Conservation (phyloP, 2,113 vertebrate genomes). For the Microcebus griseorufus region DNA sequence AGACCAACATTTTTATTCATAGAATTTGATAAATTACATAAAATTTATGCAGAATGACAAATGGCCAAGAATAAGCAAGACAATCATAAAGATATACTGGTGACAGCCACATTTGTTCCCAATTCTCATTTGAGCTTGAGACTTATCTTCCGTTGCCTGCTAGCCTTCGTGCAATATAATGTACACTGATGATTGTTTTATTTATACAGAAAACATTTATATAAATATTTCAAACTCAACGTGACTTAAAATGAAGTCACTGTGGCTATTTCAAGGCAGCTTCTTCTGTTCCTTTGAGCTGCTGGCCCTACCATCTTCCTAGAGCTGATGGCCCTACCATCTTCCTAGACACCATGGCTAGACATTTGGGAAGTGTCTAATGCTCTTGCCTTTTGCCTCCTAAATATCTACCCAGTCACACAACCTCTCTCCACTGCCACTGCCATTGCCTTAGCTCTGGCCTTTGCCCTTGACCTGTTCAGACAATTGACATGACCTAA, state of each 20-base stretch:
- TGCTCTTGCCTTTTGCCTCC: background rate
- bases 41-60: background rate
- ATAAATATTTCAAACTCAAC: background rate
- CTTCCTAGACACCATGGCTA: background rate
- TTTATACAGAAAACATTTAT: background rate
- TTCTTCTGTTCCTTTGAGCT: background rate
- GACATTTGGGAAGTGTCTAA: background rate
- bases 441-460: background rate
- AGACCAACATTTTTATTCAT: background rate
- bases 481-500: background rate
- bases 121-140: background rate
- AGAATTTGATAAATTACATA: background rate
- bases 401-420: background rate
- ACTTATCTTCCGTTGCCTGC: background rate
- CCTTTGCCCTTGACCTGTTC: background rate
- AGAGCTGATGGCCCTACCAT: background rate
- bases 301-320: background rate
- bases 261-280: background rate
- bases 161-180: background rate
- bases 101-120: background rate
- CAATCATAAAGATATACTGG: background rate
- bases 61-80: background rate
- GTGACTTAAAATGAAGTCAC: background rate
- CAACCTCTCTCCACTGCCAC: background rate
- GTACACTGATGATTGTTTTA: background rate